These are phyloP conservation scores for Pinctada fucata DNA, from an alignment of 2,888 invertebrate genomes.

Conservation along the genomic window DNA sequence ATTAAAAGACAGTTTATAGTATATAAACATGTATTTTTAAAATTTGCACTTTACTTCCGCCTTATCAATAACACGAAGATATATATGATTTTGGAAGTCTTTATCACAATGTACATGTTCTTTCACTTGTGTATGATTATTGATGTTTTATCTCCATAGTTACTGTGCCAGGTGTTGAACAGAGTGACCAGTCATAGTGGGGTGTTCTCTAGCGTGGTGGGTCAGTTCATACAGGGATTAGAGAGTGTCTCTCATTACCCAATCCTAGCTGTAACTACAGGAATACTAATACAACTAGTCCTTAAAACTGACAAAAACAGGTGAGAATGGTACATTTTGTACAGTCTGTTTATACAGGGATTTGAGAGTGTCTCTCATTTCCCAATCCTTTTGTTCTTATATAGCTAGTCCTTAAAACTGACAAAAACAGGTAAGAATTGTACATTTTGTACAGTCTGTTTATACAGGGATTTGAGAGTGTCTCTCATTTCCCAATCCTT, in stretches of 20 bases:
- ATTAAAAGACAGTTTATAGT: too few species aligned
- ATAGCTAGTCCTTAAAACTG: slow-evolving; percentile 76
- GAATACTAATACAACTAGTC: slow-evolving; percentile 82
- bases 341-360: slow-evolving; percentile 67
- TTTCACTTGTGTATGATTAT: too few species aligned
- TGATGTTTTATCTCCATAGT: slow-evolving; percentile 75
- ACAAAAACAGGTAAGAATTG: slow-evolving; percentile 57
- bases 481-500: slow-evolving; percentile 84
- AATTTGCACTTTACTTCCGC: too few species aligned
- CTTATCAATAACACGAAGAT: too few species aligned
- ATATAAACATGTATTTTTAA: too few species aligned
- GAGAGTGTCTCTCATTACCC: slow-evolving; percentile 84
- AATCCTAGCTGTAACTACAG: slow-evolving; percentile 83
- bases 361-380: slow-evolving; percentile 84
- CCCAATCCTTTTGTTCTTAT: too few species aligned
- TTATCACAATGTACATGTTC: too few species aligned
- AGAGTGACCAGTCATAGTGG: slow-evolving; percentile 81
- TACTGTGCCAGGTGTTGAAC: slow-evolving; percentile 88
- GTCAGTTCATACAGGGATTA: slow-evolving; percentile 75
- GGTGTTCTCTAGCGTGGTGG: slow-evolving; percentile 55
- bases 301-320: slow-evolving; percentile 63
- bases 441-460: slow-evolving; percentile 20
- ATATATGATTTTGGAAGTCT: too few species aligned
- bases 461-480: slow-evolving; percentile 80
- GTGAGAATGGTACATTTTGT: slow-evolving; percentile 44